phyloP scores from a whole-genome alignment of 1,140 invertebrate species.

The Cotesia glomerata region DNA sequence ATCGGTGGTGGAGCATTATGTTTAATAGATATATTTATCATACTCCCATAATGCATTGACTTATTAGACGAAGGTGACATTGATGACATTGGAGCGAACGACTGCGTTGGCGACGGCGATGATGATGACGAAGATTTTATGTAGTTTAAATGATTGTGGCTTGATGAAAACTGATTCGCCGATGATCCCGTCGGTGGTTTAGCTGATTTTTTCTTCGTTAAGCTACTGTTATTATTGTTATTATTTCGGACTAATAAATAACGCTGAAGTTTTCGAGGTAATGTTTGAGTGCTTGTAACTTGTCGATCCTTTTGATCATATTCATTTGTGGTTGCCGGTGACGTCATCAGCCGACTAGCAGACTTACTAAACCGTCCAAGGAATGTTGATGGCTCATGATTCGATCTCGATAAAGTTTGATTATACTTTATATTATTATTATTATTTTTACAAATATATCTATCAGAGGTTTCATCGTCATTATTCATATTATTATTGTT shows the following conservation, averaged over 20 bases:
- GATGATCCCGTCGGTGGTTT: constrained; percentile 3
- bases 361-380: constrained; percentile 82
- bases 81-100: constrained; percentile 37
- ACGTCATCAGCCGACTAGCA: constrained; percentile 67
- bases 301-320: constrained; percentile 64
- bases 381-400: constrained; percentile 54
- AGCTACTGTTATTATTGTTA: not conserved
- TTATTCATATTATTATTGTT: not conserved
- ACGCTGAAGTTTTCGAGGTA: constrained; percentile 73
- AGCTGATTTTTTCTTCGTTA: constrained; percentile 6
- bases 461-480: not conserved
- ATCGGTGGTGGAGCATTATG: constrained; percentile 60
- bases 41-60: constrained; percentile 64
- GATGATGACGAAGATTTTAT: constrained; percentile 54
- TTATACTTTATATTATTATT: not conserved
- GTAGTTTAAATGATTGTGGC: constrained; percentile 15
- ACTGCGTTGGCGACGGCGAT: not conserved
- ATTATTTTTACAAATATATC: not conserved
- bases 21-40: constrained; percentile 78
- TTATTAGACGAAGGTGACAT: too few species aligned
- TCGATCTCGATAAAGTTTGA: constrained; percentile 19
- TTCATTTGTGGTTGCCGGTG: constrained; percentile 50
- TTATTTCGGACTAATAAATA: constrained; percentile 38
- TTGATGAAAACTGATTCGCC: not conserved
- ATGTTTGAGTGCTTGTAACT: constrained; percentile 74